A percentile compares a stretch with the other conserved stretches of the same genome.
phyloP scores from a whole-genome alignment of 2,888 invertebrate genomes.

The Vanessa cardui region DNA sequence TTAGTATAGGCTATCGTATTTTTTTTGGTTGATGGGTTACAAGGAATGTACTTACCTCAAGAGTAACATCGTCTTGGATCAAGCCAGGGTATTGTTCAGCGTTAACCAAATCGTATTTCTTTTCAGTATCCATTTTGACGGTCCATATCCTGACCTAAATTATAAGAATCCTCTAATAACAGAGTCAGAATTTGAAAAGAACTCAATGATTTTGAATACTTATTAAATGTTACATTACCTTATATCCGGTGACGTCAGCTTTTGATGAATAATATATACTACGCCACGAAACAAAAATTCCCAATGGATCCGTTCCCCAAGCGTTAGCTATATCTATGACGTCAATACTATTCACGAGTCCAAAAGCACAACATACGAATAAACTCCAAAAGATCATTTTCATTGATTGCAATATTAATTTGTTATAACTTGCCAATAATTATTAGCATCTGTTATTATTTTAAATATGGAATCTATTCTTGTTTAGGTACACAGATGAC shows the following conservation, averaged over 20 bases:
- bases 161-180: background rate
- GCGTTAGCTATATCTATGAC: conserved; percentile 19
- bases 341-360: background rate
- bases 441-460: too few relatives aligned
- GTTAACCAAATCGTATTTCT: conserved; percentile 20
- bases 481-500: background rate
- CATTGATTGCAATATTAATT: background rate
- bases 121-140: conserved; percentile 19
- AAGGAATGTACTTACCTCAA: background rate
- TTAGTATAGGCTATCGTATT: too few relatives aligned
- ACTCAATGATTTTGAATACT: too few relatives aligned
- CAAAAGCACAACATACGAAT: background rate
- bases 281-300: conserved; percentile 25
- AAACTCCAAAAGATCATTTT: background rate
- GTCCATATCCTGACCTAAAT: conserved; percentile 29
- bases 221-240: conserved; percentile 20
- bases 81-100: conserved; percentile 25
- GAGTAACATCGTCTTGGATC: conserved; percentile 4
- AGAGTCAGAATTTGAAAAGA: too few relatives aligned
- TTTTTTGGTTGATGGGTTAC: too few relatives aligned
- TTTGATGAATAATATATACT: background rate
- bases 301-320: conserved; percentile 22
- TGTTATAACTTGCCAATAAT: too few relatives aligned
- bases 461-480: too few relatives aligned
- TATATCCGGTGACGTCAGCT: conserved; percentile 26